These are phyloP conservation scores for Idris sp. DNA, from an alignment of 1,140 invertebrate species.

Conservation along the genomic window DNA sequence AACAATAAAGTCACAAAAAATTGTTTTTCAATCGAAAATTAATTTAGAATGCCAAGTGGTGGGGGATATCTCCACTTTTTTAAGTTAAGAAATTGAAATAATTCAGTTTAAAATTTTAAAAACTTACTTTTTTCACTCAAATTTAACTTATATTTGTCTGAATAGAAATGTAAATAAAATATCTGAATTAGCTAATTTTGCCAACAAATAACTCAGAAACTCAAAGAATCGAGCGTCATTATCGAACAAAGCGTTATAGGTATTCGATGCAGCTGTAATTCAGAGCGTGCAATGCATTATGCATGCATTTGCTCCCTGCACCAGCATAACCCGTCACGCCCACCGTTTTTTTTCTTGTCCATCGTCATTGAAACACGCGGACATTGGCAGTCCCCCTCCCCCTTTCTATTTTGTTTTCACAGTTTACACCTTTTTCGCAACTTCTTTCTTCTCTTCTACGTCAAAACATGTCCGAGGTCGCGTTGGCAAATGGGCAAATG, in stretches of 20 bases:
- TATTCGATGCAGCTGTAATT: slow-evolving; percentile 54
- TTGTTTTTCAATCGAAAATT: too few relatives aligned
- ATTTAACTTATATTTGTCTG: too few relatives aligned
- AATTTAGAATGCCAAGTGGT: too few relatives aligned
- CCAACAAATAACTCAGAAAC: not conserved
- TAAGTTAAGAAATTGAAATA: too few relatives aligned
- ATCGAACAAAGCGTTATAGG: slow-evolving; percentile 35
- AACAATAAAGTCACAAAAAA: too few relatives aligned
- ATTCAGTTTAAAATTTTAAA: too few relatives aligned
- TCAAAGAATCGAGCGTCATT: slow-evolving; percentile 30
- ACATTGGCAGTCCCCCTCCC: not conserved
- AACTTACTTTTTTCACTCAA: too few relatives aligned
- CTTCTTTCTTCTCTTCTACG: slow-evolving; percentile 15
- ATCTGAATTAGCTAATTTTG: not conserved
- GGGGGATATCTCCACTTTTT: too few relatives aligned
- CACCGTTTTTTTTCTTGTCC: slow-evolving; percentile 52
- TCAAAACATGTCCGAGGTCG: slow-evolving; percentile 40
- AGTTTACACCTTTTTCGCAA: slow-evolving; percentile 7
- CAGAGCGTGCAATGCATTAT: slow-evolving; percentile 63
- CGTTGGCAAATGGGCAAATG: slow-evolving; percentile 35
- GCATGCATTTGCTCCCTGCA: slow-evolving; percentile 61
- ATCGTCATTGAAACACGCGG: slow-evolving; percentile 30
- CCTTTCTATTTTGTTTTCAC: slow-evolving; percentile 22
- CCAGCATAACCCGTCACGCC: slow-evolving; percentile 61
- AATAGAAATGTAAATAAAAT: too few relatives aligned